phyloP scores from a whole-genome alignment of 2,888 invertebrate genomes.

The Ctenicera cuprea region DNA sequence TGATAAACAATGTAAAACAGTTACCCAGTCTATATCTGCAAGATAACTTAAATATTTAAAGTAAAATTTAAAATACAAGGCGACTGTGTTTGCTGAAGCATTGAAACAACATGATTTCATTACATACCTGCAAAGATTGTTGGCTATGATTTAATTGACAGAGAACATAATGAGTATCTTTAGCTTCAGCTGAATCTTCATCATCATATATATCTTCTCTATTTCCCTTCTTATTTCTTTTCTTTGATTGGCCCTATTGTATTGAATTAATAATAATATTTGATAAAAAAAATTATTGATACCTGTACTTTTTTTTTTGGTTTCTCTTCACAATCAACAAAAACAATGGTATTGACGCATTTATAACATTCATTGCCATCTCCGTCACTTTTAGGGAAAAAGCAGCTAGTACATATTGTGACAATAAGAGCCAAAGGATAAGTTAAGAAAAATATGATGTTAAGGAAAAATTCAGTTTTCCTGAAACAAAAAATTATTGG shows the following conservation, averaged over 20 bases:
- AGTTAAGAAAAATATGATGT: conserved; percentile 72
- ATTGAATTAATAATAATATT: too few species aligned
- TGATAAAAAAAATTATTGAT: too few species aligned
- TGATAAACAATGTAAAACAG: too few species aligned
- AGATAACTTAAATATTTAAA: too few species aligned
- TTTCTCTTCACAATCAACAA: conserved; percentile 30
- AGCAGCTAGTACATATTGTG: conserved; percentile 65
- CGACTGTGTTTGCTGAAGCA: too few species aligned
- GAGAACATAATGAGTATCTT: conserved; percentile 69
- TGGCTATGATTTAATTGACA: conserved; percentile 67
- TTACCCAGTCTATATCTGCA: too few species aligned
- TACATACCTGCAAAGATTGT: conserved; percentile 55
- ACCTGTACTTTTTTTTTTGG: not conserved
- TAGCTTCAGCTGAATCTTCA: conserved; percentile 64
- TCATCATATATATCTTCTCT: conserved; percentile 6
- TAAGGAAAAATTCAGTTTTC: conserved; percentile 71
- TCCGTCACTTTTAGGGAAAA: conserved; percentile 63
- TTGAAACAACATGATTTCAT: too few species aligned
- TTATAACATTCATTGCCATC: conserved; percentile 55
- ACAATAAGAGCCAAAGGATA: conserved; percentile 70
- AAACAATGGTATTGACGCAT: conserved; percentile 58
- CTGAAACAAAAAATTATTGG: conserved; percentile 61
- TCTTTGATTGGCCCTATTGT: not conserved
- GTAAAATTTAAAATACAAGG: too few species aligned
- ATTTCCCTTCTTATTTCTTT: not conserved